phyloP scores from a whole-genome alignment of 2,888 invertebrate genomes.

The Alsophila aescularia region DNA sequence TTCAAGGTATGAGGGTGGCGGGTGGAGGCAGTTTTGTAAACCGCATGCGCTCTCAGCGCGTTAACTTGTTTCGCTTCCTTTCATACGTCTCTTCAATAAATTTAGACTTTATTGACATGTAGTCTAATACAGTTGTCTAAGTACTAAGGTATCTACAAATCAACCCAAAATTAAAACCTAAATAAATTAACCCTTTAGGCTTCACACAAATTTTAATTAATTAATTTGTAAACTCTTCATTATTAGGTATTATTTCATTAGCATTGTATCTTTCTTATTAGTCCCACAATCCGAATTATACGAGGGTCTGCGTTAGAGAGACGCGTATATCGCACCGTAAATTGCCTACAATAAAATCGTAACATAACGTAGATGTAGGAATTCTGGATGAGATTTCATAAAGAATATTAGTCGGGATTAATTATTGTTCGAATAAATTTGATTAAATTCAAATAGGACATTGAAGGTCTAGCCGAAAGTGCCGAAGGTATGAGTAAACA shows the following conservation, averaged over 20 bases:
- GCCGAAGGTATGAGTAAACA: no score
- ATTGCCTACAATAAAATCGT: slow-evolving; percentile 79
- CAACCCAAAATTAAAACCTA: neutral
- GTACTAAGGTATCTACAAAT: no score
- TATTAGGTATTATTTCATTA: slow-evolving; percentile 67
- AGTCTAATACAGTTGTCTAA: no score
- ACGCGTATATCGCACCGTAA: slow-evolving; percentile 73
- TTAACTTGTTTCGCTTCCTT: no score
- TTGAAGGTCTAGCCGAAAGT: no score
- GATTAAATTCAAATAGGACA: no score
- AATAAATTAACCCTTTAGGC: neutral
- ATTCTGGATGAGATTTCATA: slow-evolving; percentile 45
- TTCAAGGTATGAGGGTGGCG: no score
- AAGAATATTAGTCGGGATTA: neutral
- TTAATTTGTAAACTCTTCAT: slow-evolving; percentile 48
- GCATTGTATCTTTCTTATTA: slow-evolving; percentile 71
- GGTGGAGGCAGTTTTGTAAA: no score
- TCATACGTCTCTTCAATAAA: no score
- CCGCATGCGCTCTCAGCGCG: no score
- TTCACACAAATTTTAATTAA: slow-evolving; percentile 16
- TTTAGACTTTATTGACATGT: no score
- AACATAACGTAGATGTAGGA: slow-evolving; percentile 44
- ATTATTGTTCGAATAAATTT: no score
- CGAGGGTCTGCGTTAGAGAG: slow-evolving; percentile 74
- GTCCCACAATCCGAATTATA: slow-evolving; percentile 73